phyloP scores from a whole-genome alignment of 2,888 invertebrate species.

The Abrostola tripartita region DNA sequence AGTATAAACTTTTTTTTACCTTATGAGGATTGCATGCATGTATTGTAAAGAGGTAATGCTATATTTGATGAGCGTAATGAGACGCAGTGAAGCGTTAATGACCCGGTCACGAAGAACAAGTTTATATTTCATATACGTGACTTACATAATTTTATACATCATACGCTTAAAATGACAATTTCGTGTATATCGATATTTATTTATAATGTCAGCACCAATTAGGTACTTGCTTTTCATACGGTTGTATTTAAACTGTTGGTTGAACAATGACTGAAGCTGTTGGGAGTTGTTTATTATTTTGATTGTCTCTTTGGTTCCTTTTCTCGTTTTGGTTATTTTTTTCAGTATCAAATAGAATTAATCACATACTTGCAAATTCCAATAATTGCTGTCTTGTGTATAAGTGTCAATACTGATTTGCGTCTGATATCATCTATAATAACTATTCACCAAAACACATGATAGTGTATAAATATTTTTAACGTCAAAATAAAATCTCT shows the following conservation, averaged over 20 bases:
- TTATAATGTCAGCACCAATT: conserved; percentile 14
- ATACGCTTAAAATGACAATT: conserved; percentile 7
- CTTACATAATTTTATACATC: conserved; percentile 28
- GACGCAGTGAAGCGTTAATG: conserved; percentile 65
- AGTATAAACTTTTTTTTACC: neutral
- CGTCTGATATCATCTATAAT: conserved; percentile 8
- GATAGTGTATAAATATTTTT: conserved; percentile 13
- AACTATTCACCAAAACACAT: neutral
- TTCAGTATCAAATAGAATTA: too few relatives aligned
- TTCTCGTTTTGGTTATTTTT: too few relatives aligned
- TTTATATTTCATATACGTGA: conserved; percentile 23
- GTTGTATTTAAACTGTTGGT: conserved; percentile 19
- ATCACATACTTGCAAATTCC: too few relatives aligned
- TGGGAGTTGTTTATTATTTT: too few relatives aligned
- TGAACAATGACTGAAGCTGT: too few relatives aligned
- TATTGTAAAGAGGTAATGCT: conserved; percentile 31
- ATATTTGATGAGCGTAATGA: conserved; percentile 63
- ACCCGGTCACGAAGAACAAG: conserved; percentile 57
- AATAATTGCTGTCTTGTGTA: too few relatives aligned
- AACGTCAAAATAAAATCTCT: conserved; percentile 5
- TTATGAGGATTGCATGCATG: conserved; percentile 9
- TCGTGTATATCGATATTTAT: conserved; percentile 25
- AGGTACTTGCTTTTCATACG: conserved; percentile 13
- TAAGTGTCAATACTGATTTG: neutral
- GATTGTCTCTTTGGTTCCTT: conserved; percentile 3